phyloP scores from a whole-genome alignment of 2,888 invertebrate species.

The Drosophila atripex region DNA sequence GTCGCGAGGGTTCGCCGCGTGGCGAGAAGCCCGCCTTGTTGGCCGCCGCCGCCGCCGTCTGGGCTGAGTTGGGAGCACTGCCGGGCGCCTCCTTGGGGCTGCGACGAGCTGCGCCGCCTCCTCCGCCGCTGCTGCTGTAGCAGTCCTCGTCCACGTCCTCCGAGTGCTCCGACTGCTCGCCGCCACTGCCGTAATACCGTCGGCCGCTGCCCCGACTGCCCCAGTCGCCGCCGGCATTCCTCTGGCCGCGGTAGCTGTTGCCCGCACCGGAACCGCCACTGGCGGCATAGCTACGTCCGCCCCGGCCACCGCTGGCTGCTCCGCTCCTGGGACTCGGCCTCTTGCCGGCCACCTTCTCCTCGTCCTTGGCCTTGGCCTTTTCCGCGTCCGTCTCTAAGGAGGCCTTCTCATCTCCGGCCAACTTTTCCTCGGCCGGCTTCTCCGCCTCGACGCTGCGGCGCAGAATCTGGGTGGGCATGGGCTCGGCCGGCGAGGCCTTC shows the following conservation, averaged over 20 bases:
- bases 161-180: conserved; percentile 87
- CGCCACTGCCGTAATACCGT: conserved; percentile 78
- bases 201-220: conserved; percentile 80
- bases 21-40: conserved; percentile 91
- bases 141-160: conserved; percentile 90
- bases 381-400: conserved; percentile 47
- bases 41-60: conserved; percentile 43
- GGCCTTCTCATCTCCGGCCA: conserved; percentile 35
- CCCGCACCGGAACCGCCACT: conserved; percentile 81
- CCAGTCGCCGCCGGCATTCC: conserved; percentile 80
- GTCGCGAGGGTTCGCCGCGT: conserved; percentile 93
- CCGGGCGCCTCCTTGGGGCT: conserved; percentile 82
- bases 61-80: conserved; percentile 47
- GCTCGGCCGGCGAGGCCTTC: conserved; percentile 33
- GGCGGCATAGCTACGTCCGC: conserved; percentile 66
- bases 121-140: conserved; percentile 81
- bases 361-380: conserved; percentile 42
- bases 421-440: conserved; percentile 24
- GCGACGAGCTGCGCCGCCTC: conserved; percentile 84
- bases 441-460: conserved; percentile 80
- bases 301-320: conserved; percentile 28
- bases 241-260: conserved; percentile 84
- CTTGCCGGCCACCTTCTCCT: conserved; percentile 38
- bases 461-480: conserved; percentile 82
- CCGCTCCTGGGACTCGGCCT: conserved; percentile 40